Percentiles rank a stretch among this genome's conserved stretches.
Evolutionary conservation across 37 sponge, comb jelly and placozoan genomes (phyloP).

Genomic region (Cliona cf. orientalis): DNA sequence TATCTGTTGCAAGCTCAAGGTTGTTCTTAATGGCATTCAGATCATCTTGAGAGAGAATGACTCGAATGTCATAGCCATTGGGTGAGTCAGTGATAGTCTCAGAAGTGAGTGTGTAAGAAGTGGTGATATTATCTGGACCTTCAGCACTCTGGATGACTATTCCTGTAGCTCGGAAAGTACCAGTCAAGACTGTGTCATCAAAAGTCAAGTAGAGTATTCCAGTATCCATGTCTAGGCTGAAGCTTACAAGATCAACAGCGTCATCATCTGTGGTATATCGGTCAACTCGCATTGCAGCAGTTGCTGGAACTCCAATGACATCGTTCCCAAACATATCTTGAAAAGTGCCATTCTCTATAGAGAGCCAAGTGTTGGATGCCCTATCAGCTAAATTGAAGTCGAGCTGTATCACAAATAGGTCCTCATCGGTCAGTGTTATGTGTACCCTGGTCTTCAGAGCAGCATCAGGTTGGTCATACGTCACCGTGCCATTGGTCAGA

Average conservation of each 20-base stretch:
- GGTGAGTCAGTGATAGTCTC: conserved; percentile 55
- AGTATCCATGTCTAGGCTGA: conserved; percentile 79
- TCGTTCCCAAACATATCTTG: conserved; percentile 80
- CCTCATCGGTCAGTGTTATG: conserved; percentile 69
- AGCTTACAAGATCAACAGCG: conserved; percentile 40
- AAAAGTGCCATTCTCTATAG: conserved; percentile 65
- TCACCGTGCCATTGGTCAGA: conserved; percentile 69
- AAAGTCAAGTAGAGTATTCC: conserved; percentile 84
- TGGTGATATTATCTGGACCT: conserved; percentile 7
- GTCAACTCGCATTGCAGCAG: conserved; percentile 33
- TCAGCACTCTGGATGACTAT: conserved; percentile 50
- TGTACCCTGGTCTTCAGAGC: conserved; percentile 51
- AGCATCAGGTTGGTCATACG: conserved; percentile 49
- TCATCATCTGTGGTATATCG: conserved; percentile 13
- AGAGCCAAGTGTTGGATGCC: conserved; percentile 34
- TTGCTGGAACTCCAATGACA: conserved; percentile 37
- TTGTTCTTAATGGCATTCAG: conserved; percentile 83
- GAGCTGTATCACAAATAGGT: conserved; percentile 70
- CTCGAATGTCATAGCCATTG: conserved; percentile 56
- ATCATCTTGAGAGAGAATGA: conserved; percentile 70
- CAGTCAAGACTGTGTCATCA: conserved; percentile 67
- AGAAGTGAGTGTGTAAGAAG: conserved; percentile 59
- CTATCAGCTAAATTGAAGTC: conserved; percentile 27
- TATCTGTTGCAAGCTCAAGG: conserved; percentile 54
- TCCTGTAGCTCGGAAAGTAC: conserved; percentile 57